phyloP scores from a whole-genome alignment of 1,140 invertebrate genomes.

The Ooceraea biroi region DNA sequence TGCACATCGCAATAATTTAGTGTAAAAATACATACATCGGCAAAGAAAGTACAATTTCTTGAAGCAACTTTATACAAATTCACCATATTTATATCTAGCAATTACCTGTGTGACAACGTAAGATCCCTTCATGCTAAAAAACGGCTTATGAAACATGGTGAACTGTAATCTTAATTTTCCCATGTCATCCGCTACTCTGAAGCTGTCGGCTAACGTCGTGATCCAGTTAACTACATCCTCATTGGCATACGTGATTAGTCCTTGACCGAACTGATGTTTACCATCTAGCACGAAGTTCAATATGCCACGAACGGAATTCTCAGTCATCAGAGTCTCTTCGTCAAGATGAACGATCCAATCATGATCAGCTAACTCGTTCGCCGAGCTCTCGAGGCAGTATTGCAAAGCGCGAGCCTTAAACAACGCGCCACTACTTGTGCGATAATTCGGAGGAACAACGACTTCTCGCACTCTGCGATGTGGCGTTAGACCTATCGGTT shows the following conservation, averaged over 20 bases:
- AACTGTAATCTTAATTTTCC: constrained; percentile 98
- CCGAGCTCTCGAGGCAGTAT: constrained; percentile 97
- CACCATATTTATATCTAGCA: constrained; percentile 4
- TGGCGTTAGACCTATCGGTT: constrained; percentile 91
- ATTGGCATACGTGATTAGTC: constrained; percentile 99
- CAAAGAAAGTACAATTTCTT: not conserved
- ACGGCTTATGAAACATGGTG: constrained; percentile 96
- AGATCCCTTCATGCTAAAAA: constrained; percentile 99
- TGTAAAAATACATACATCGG: not conserved
- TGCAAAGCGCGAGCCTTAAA: constrained; percentile 98
- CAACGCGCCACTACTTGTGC: constrained; percentile 95
- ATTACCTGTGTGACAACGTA: constrained; percentile 96
- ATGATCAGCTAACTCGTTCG: constrained; percentile 94
- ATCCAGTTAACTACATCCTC: constrained; percentile 98
- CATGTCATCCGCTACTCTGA: constrained; percentile 98
- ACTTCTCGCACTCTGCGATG: constrained; percentile 93
- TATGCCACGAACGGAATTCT: constrained; percentile 96
- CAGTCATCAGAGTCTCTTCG: constrained; percentile 98
- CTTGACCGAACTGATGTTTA: constrained; percentile 98
- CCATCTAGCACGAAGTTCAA: constrained; percentile 98
- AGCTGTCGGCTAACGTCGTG: constrained; percentile 98
- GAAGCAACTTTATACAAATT: not conserved
- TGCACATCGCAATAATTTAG: not conserved
- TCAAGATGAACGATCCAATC: constrained; percentile 99
- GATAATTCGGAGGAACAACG: constrained; percentile 94